phyloP scores from a whole-genome alignment of 2,113 vertebrate genomes.

The Camelus dromedarius region DNA sequence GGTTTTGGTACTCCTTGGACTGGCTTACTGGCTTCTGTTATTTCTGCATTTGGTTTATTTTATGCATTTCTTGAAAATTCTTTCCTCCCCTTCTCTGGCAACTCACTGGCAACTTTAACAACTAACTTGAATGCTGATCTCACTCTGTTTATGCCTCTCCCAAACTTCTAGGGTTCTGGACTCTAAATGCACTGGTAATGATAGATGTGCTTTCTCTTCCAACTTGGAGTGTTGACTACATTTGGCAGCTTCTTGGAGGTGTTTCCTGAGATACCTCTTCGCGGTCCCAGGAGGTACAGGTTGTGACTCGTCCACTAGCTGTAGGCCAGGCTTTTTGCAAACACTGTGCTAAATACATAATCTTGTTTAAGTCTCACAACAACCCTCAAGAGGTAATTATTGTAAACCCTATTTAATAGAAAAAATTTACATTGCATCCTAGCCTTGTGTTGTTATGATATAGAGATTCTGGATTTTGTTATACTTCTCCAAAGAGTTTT shows the following conservation, averaged over 20 bases:
- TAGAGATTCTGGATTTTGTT: not conserved
- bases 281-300: not conserved
- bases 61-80: not conserved
- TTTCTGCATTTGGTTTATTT: slow-evolving; percentile 45
- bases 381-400: slow-evolving; percentile 6
- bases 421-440: not conserved
- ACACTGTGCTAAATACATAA: not conserved
- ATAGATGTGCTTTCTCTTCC: not conserved
- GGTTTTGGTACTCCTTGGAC: not conserved
- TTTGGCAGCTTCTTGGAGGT: not conserved
- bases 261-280: not conserved
- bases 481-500: slow-evolving; percentile 33
- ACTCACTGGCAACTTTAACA: not conserved
- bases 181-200: not conserved
- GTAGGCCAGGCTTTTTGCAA: not conserved
- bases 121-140: not conserved
- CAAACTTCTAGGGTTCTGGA: not conserved
- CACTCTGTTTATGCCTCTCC: not conserved
- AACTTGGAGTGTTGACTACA: not conserved
- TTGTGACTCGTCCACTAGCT: not conserved
- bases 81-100: not conserved
- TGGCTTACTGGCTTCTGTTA: not conserved
- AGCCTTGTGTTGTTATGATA: not conserved
- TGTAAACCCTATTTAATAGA: not conserved
- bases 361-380: not conserved